Evolutionary conservation across 2,113 vertebrate species (phyloP), one percentile per base, ranked within the genome.

Genomic region (Peucedramus taeniatus): DNA sequence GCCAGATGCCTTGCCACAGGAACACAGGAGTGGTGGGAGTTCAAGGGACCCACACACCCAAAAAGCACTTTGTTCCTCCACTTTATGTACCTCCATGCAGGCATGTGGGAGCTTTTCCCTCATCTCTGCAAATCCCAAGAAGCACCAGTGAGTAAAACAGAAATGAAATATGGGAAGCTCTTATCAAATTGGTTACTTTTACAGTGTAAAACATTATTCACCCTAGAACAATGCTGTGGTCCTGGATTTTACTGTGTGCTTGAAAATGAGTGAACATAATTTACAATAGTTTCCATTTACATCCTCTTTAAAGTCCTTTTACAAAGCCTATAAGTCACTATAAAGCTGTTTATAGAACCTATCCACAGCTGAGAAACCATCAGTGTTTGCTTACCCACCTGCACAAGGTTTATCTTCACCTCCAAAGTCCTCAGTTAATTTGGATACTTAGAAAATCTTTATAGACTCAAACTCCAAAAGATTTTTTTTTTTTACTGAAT

Each of bases 161-260:
- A 68, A 68, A 85, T 88, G 69, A 96, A 95, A 90, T 88, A 96
- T 49, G 68, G 33, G 39, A 70, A 83, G 76, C 44, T 63, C 28
- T 83, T 95, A 86, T 71, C 79, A 78, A 93, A 83, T 75, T 78
- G 83, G 71, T 89, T 94, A 65, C 76, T 90, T 78, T 65, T 47
- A 71, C 14, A 50, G 56, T 33, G 39, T 37, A 50, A 93, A 92
- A 60, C 40, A 64, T 96, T 30, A 56, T 40, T 89, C 83, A 90
- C 60, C 82, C 76, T 42, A 68, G 56, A 95, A 91, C 75, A 93
- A 76, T 1, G 13, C 83, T 40, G 65, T 45, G 40, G 50, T 59
- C 39, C 88, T 65, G 40, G 11, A 53, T 89, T 90, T 92, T 37
- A 78, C n/a, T 40, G 40, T 60, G 49, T 18, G 21, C 64, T 69